Conservation (phyloP, 2,113 vertebrate species). For the Amphiprion ocellaris region DNA sequence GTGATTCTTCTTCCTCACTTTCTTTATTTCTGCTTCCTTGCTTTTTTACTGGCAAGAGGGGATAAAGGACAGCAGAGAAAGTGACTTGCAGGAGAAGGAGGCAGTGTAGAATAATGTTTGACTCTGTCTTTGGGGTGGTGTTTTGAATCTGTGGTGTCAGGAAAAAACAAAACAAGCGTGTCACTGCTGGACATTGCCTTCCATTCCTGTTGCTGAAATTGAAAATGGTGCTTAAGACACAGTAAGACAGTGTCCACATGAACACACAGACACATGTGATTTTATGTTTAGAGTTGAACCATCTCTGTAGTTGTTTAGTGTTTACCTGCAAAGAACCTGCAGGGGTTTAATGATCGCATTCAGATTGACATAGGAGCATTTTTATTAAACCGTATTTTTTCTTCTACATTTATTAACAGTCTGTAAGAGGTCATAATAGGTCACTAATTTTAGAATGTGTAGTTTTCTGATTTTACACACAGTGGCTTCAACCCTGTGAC, state of each 20-base stretch:
- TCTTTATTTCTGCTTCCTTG: constrained; percentile 47
- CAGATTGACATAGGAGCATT: constrained; percentile 25
- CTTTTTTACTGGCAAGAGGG: constrained; percentile 5
- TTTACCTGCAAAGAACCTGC: constrained; percentile 50
- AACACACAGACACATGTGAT: constrained; percentile 47
- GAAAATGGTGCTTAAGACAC: constrained; percentile 78
- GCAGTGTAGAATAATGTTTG: constrained; percentile 10
- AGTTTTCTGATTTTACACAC: constrained; percentile 25
- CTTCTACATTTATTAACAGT: constrained; percentile 31
- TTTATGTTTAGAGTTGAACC: constrained; percentile 19
- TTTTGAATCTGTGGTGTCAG: constrained; percentile 45
- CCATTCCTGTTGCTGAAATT: constrained; percentile 62
- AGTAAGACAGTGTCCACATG: constrained; percentile 61
- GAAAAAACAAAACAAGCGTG: constrained; percentile 8
- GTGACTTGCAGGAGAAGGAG: constrained; percentile 16
- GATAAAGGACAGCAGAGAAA: constrained; percentile 11
- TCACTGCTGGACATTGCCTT: constrained; percentile 69
- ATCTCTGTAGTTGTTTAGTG: constrained; percentile 51
- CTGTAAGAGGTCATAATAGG: constrained; percentile 19
- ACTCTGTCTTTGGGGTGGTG: constrained; percentile 29
- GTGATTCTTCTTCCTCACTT: constrained; percentile 60
- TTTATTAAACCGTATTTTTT: constrained; percentile 17
- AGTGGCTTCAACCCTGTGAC: constrained; percentile 30
- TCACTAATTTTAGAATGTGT: constrained; percentile 52
- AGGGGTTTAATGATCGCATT: constrained; percentile 32